Evolutionary conservation across 2,888 invertebrate species (phyloP), one percentile per base, ranked within the genome.

Genomic region (Cyclophora albipunctata): DNA sequence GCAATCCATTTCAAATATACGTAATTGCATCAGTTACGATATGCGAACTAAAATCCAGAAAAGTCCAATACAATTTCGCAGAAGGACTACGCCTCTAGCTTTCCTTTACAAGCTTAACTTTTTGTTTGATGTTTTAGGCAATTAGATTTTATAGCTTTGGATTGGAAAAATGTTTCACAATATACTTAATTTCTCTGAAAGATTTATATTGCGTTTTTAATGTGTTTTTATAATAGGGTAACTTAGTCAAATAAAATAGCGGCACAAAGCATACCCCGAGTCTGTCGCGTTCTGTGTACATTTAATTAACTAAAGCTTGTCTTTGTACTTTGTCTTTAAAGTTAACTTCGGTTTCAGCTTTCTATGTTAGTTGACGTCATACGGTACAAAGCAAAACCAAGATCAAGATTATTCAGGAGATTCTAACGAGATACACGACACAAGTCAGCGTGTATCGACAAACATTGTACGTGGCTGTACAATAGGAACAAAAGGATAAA

Each of bases 401-500:
- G 20, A 58, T 48, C 43, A n/a, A 50, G 50, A 52, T 55, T 43
- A 45, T 46, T 51, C 37, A 49, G n/a, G 49, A 45, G 45, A 51
- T 7, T 45, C 3, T 37, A 50, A 5, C 3, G 45, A 47, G 47
- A 51, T 51, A 51, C 46, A 47, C 46, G 47, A 51, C 46, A 47
- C 46, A 47, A 50, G 51, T 42, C 60, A 64, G 66, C 68, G 70
- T 67, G 69, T 71, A 75, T 73, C 71, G 75, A 71, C 68, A 72
- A 75, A 73, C 69, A 73, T 67, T 71, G 69, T 64, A 64, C 59
- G 54, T 59, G 64, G 66, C 60, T 66, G 65, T 68, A 66, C 62
- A 66, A 65, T 73, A 57, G 53, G 73, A 66, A 78, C 78, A 79
- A 78, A 78, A 74, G 78, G 79, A 75, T 75, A 74, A 78, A 81